Percentiles rank a stretch among this genome's conserved stretches.
Evolutionary conservation across 1,140 invertebrate genomes (phyloP).

Genomic region (Drosophila nasuta): DNA sequence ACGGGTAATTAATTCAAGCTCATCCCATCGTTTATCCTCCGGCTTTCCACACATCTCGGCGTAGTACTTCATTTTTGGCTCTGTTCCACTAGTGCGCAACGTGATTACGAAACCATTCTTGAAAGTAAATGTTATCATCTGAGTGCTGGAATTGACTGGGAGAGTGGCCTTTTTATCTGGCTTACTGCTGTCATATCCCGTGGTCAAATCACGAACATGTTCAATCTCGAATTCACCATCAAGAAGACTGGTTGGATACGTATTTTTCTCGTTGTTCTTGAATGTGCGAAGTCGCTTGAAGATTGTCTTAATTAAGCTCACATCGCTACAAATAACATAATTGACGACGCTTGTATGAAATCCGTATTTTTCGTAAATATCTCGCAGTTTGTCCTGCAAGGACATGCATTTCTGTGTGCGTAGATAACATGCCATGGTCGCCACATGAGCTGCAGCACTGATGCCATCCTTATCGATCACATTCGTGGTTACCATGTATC

Average conservation of each 20-base stretch:
- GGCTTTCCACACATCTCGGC: constrained; percentile 93
- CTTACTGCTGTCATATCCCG: constrained; percentile 93
- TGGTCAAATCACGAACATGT: constrained; percentile 94
- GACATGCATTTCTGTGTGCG: constrained; percentile 87
- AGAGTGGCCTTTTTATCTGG: constrained; percentile 90
- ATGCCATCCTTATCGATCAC: constrained; percentile 99
- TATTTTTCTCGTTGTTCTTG: constrained; percentile 84
- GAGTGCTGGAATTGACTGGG: constrained; percentile 90
- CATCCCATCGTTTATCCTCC: constrained; percentile 89
- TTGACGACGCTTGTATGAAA: constrained; percentile 94
- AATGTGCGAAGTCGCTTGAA: constrained; percentile 94
- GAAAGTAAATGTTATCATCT: constrained; percentile 98
- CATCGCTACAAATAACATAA: constrained; percentile 94
- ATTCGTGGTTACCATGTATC: constrained; percentile 95
- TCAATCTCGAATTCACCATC: constrained; percentile 91
- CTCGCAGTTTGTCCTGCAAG: constrained; percentile 90
- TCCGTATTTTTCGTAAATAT: constrained; percentile 94
- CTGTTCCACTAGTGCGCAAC: constrained; percentile 97
- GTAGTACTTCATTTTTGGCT: constrained; percentile 99
- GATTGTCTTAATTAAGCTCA: constrained; percentile 89
- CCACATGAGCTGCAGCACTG: constrained; percentile 91
- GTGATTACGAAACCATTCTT: constrained; percentile 94
- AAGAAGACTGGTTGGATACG: constrained; percentile 90
- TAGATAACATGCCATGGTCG: constrained; percentile 93
- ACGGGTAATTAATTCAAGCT: constrained; percentile 86